A percentile compares a stretch with the other conserved stretches of the same genome.
phyloP scores from a whole-genome alignment of 2,797 vertebrate genomes.

The Enteromius paludinosus region DNA sequence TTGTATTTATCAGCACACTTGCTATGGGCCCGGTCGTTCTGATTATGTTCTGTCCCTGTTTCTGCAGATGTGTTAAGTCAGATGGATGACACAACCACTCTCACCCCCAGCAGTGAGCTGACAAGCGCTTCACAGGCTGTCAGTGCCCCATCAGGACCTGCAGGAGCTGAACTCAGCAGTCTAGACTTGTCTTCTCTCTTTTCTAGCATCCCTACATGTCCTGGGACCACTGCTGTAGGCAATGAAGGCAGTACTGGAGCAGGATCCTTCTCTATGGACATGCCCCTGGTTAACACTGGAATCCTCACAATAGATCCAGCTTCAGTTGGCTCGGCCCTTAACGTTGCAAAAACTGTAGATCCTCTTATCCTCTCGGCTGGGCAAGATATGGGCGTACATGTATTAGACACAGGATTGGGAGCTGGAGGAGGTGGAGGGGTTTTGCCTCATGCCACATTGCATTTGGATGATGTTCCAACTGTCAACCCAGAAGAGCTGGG shows the following conservation, averaged over 20 bases:
- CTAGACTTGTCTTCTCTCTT: constrained; percentile 93
- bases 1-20: neutral
- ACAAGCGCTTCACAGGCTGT: constrained; percentile 80
- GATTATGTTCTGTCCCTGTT: neutral
- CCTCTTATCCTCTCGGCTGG: constrained; percentile 87
- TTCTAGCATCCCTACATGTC: constrained; percentile 77
- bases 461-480: constrained; percentile 88
- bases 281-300: constrained; percentile 87
- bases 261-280: constrained; percentile 82
- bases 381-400: constrained; percentile 78
- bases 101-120: constrained; percentile 92
- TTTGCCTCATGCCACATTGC: constrained; percentile 86
- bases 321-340: constrained; percentile 82
- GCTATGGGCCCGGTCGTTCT: neutral
- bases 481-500: constrained; percentile 87
- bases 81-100: constrained; percentile 85
- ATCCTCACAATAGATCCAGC: constrained; percentile 92
- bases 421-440: constrained; percentile 76
- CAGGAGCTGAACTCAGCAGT: constrained; percentile 81
- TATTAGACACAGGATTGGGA: constrained; percentile 84
- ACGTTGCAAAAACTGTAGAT: constrained; percentile 82
- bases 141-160: constrained; percentile 59
- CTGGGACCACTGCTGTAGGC: constrained; percentile 65
- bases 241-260: constrained; percentile 64
- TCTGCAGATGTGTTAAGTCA: constrained; percentile 87